Base-by-base conservation (phyloP, 2,113 vertebrate genomes). In the Gobiocypris rarus region DNA sequence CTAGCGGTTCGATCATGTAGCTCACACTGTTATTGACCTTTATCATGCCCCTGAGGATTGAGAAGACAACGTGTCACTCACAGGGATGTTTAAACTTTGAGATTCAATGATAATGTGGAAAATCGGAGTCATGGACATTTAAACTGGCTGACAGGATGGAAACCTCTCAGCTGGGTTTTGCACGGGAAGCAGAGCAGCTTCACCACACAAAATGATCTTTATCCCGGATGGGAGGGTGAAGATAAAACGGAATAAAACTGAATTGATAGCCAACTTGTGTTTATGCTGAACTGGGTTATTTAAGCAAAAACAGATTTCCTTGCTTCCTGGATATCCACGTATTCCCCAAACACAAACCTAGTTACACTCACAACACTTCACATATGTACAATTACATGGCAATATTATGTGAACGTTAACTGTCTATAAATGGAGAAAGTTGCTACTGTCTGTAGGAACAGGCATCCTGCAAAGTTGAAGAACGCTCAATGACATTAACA, bases 1-100 rank as follows among this genome's bases (percentile, higher is more conserved):
- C 90, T 70, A 95, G 89, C 0, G 98, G 98, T 90, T 99, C 95
- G 43, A 99, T 93, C 91, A 99, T 58, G 77, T 97, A 99, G 89
- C 96, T 98, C 89, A 95, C 87, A 83, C 96, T 98, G 61, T 90
- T 87, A 91, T 92, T 96, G 88, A 99, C 17, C 7, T 91, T 50
- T 70, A 99, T 96, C 65, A 99, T 92, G 86, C 97, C 98, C 92
- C 98, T 99, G 93, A 89, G 43, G 83, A 93, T 93, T 26, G 0
- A 93, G 80, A 91, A 88, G 54, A 86, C 79, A 69, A 17, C 2
- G n/a, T 3, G 17, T 74, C 10, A 69, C 26, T 58, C 19, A 79
- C 19, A n/a, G 65, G 28, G 22, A 17, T 8, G 17, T 52, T 43
- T 61, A 6, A 43, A 56, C 28, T 13, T 56, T 48, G 11, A 73